Base-by-base conservation (phyloP, 2,888 invertebrate species). In the Synanthedon andrenaeformis region DNA sequence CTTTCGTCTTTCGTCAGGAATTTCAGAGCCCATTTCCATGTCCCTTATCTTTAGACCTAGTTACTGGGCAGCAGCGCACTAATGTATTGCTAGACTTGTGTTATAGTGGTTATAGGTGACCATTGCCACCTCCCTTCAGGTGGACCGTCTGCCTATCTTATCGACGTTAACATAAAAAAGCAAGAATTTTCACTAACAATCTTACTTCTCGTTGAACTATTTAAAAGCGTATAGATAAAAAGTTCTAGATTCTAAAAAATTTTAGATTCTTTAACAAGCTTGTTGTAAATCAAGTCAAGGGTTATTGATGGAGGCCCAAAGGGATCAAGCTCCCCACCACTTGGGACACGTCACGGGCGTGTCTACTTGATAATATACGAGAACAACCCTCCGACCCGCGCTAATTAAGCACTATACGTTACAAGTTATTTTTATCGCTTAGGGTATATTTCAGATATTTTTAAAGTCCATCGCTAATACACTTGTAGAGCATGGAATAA, bases 331-430 rank as follows among this genome's bases (percentile, higher is more conserved):
- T 65, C 67, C 67, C 72, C 66, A 60, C 74, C 75, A 81, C 84
- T 84, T 81, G 72, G 72, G 74, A 70, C 84, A 84, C 82, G 84
- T 67, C 69, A 76, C 72, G 63, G 58, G 59, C 58, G 64, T 35
- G 35, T 35, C 65, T 71, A 66, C 76, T 76, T 60, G 59, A 70
- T 63, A 58, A 57, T 65, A 35, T 35, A 66, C 61, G 64, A 65
- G 61, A 66, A 60, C 59, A 35, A 52, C 54, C 51, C 53, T 41
- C 45, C 51, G 52, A 53, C 42, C 52, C 23, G 45, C 17, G n/a
- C 10, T 51, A 51, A 35, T 35, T 35, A 35, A 35, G 35, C 35
- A 35, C 35, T 35, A 35, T 35, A 28, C 50, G 12, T n/a, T 50
- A 23, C 50, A 17, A 50, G 23, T 11, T 49, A 17, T 17, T 14